Base-by-base conservation (phyloP, 2,113 vertebrate species). In the Triplophysa tibetana region DNA sequence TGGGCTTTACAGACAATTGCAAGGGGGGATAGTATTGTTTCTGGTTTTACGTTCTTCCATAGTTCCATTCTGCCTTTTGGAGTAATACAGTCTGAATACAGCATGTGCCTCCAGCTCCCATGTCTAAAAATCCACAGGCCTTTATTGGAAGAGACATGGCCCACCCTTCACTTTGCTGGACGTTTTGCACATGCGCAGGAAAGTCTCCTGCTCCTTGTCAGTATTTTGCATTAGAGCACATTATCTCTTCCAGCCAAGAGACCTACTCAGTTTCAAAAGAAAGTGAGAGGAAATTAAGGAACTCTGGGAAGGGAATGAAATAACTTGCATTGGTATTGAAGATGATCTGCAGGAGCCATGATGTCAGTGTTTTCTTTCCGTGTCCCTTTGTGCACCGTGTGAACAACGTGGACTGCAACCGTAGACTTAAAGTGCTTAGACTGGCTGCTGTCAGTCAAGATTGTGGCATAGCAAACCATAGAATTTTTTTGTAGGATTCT, bases 331-430 rank as follows among this genome's bases (percentile, higher is more conserved):
- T 88, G 84, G 87, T 87, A 69, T 89, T 87, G 86, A 87, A 85
- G 82, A 85, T 85, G 85, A 74, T 68, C 33, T 41, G 87, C 86
- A 81, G 88, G 85, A 86, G 85, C 86, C 86, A 77, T 85, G 83
- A 88, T 81, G 1, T 60, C 52, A 75, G 50, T 29, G 73, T 85
- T 61, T 85, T 73, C 38, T 66, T 67, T 41, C 65, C 60, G 11
- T 75, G 79, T 86, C 81, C 66, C 0, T 81, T 67, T 63, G 82
- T 90, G 87, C 88, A 89, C 90, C 87, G 66, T 88, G 89, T 90
- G 82, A 81, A 85, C 80, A 79, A 76, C 54, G 72, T 75, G 17
- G 79, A 77, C 72, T 75, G n/a, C 78, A 73, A 69, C 84, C 83
- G 14, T 70, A 62, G 24, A 70, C 41, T 67, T 73, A 24, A 72